Evolutionary conservation across 2,113 vertebrate species (phyloP).

Genomic region (Neodontobutis hainanensis): DNA sequence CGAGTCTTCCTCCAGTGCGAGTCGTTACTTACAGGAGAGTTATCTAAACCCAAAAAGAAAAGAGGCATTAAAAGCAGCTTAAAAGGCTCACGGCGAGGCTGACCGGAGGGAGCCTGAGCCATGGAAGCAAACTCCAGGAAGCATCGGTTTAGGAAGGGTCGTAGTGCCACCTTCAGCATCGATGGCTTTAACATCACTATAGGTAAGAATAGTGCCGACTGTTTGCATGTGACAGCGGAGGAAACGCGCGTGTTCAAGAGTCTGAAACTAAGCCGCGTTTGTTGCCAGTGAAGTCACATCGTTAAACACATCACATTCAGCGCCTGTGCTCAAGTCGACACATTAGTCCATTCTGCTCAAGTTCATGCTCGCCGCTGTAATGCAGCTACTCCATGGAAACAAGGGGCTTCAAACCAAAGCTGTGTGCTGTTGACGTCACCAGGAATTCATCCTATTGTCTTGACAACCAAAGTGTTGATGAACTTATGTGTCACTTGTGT

Average conservation of each 20-base stretch:
- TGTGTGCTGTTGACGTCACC: constrained; percentile 62
- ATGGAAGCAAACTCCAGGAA: constrained; percentile 90
- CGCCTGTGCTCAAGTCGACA: constrained; percentile 37
- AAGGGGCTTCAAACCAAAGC: constrained; percentile 44
- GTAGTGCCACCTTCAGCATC: constrained; percentile 94
- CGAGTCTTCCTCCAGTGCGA: constrained; percentile 44
- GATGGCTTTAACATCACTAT: constrained; percentile 97
- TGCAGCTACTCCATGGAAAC: constrained; percentile 71
- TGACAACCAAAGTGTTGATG: constrained; percentile 66
- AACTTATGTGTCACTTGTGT: constrained; percentile 53
- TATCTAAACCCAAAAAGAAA: constrained; percentile 30
- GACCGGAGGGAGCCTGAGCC: constrained; percentile 43
- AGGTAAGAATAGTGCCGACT: constrained; percentile 78
- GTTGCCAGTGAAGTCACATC: constrained; percentile 13
- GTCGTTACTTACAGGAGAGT: constrained; percentile 35
- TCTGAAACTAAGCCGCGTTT: constrained; percentile 21
- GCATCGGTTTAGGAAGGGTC: constrained; percentile 92
- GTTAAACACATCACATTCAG: constrained; percentile 42
- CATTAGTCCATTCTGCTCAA: constrained; percentile 55
- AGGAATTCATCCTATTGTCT: constrained; percentile 61
- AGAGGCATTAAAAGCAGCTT: constrained; percentile 23
- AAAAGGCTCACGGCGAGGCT: constrained; percentile 18
- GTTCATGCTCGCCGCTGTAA: constrained; percentile 49
- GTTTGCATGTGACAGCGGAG: constrained; percentile 25
- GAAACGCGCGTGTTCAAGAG: constrained; percentile 28